Evolutionary conservation across 2,888 invertebrate species (phyloP).

Genomic region (Parnassius glacialis): DNA sequence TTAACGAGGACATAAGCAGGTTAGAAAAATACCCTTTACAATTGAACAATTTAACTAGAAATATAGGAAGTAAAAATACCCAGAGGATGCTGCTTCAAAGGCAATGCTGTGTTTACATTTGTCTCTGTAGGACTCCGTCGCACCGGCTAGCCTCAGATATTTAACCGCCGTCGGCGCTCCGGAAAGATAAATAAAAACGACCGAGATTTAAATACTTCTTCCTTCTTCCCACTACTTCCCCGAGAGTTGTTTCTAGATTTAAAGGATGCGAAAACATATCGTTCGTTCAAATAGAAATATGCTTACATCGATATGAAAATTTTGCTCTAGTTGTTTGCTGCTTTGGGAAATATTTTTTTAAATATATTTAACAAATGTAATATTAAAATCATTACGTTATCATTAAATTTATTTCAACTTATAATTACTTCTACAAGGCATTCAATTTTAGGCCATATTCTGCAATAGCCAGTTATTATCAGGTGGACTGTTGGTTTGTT

Average conservation of each 20-base stretch:
- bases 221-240: conserved; percentile 46
- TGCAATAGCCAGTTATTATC: too few relatives aligned
- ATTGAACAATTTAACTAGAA: conserved; percentile 39
- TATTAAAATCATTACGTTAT: too few relatives aligned
- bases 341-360: too few relatives aligned
- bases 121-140: conserved; percentile 56
- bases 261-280: background rate
- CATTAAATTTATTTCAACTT: too few relatives aligned
- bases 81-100: conserved; percentile 63
- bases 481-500: too few relatives aligned
- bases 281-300: background rate
- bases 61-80: conserved; percentile 48
- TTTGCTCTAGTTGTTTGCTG: too few relatives aligned
- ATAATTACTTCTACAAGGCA: too few relatives aligned
- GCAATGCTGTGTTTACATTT: conserved; percentile 68
- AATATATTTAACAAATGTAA: too few relatives aligned
- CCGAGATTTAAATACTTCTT: conserved; percentile 72
- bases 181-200: conserved; percentile 69
- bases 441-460: too few relatives aligned
- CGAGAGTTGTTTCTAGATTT: conserved; percentile 22
- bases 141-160: conserved; percentile 60
- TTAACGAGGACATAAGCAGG: conserved; percentile 22
- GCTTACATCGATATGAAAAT: background rate
- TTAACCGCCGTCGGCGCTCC: conserved; percentile 66
- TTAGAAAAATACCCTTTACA: conserved; percentile 16